Conservation (phyloP, 1,140 invertebrate species). For the Akabosia matsudoensis region DNA sequence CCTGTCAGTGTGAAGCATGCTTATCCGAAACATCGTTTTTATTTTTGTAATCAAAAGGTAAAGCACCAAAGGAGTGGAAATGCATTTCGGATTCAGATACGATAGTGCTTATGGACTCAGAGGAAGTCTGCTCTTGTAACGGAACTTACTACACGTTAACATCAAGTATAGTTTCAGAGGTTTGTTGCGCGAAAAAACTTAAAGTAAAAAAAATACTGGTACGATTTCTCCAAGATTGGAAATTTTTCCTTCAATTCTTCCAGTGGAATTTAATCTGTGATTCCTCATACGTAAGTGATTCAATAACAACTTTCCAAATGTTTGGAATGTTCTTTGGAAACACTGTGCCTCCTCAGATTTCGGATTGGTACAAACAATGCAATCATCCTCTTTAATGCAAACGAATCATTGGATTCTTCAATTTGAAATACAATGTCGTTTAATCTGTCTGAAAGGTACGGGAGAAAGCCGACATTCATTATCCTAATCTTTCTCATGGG, state of each 20-base stretch:
- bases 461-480: slow-evolving; percentile 36
- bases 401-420: neutral
- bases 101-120: neutral
- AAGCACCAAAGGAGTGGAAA: neutral
- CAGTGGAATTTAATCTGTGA: slow-evolving; percentile 42
- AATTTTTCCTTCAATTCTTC: neutral
- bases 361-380: slow-evolving; percentile 32
- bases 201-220: neutral
- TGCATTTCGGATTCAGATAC: neutral
- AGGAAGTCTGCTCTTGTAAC: slow-evolving; percentile 37
- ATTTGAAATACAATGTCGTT: no score
- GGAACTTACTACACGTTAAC: slow-evolving; percentile 10
- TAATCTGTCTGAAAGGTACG: slow-evolving; percentile 31
- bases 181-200: neutral
- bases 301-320: slow-evolving; percentile 40
- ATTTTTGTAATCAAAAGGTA: neutral
- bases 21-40: neutral
- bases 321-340: slow-evolving; percentile 43
- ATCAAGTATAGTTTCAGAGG: slow-evolving; percentile 28
- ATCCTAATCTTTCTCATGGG: slow-evolving; percentile 36
- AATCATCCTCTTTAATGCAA: neutral
- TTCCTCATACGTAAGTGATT: slow-evolving; percentile 33
- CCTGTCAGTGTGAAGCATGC: neutral
- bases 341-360: slow-evolving; percentile 33
- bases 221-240: neutral